Evolutionary conservation across 2,888 invertebrate species (phyloP), one percentile per base, ranked within the genome.

Genomic region (Corbicula japonica): DNA sequence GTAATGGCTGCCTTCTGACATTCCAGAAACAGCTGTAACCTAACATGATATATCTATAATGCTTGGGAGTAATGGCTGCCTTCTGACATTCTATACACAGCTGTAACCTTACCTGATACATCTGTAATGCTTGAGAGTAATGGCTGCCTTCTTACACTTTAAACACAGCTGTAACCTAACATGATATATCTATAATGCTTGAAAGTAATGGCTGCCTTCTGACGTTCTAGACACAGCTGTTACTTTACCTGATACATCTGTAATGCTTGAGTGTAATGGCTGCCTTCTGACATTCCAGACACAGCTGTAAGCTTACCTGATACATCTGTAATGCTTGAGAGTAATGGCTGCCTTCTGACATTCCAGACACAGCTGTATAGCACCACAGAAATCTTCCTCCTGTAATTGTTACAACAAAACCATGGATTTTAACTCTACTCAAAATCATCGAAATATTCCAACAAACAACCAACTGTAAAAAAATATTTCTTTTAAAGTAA

Each of bases 241-340:
- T n/a, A n/a, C n/a, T n/a, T n/a, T n/a, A n/a, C n/a, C n/a, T n/a
- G n/a, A n/a, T n/a, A n/a, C n/a, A n/a, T n/a, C n/a, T n/a, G n/a
- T n/a, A n/a, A n/a, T n/a, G n/a, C n/a, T 96, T 96, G 91, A 97
- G 97, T 50, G 96, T 96, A 0, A 95, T 95, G 0, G 98, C 98
- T 0, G 97, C 97, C 90, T 96, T 96, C 90, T 97, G 97, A 90
- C 98, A 98, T 92, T 97, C 97, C 38, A 98, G 94, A 69, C 98
- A 95, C 32, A 99, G 94, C n/a, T 96, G 96, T 75, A 99, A n/a
- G n/a, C n/a, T n/a, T n/a, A 94, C 93, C 94, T 93, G 50, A 99
- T 97, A 90, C 98, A 98, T n/a, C 95, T 96, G 90, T 97, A 99
- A 91, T 98, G 97, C 88, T 96, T 96, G 91, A 97, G 97, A 48